Evolutionary conservation across 2,888 invertebrate genomes (phyloP), one percentile per base, ranked within the genome.

Genomic region (Muschampia plurimacula): DNA sequence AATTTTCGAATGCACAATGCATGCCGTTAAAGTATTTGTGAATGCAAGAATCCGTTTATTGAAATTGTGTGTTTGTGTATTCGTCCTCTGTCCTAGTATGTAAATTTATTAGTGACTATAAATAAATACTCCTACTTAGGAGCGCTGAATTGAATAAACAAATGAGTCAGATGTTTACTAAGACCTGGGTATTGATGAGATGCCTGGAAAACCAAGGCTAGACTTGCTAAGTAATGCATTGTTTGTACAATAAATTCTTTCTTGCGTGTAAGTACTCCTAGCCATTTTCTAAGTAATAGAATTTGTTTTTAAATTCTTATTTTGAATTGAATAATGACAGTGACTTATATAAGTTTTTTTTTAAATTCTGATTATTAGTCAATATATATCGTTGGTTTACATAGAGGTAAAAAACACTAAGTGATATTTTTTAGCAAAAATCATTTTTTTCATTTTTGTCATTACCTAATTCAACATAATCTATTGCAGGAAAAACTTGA

Each of bases 41-140:
- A 67, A 70, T 36, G 49, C 60, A 71, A 59, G 62, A 68, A 74
- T 74, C 60, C 62, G 62, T 73, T 77, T 76, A 76, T 77, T 77
- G 76, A 74, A 77, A 77, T 78, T 75, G 60, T 36, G 10, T 13
- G 67, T 62, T 72, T 72, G 41, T 32, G 71, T 72, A 72, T 72
- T 72, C 71, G 44, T 15, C 22, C 36, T 41, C 52, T 67, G 71
- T 72, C 49, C 71, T 66, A 71, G 60, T 71, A 71, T 71, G 66
- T 66, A 60, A 71, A 71, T 71, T 66, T 71, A 65, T 69, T 70
- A 60, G 66, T 49, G 66, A 10, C 71, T 71, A 71, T 71, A 71
- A 71, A 71, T 71, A 71, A 71, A 71, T 59, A 66, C 22, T 22
- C 22, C 71, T 71, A 71, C 66, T 60, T 9, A 66, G 60, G 57